phyloP scores from a whole-genome alignment of 2,888 invertebrate species.

The Embidobia sp. region DNA sequence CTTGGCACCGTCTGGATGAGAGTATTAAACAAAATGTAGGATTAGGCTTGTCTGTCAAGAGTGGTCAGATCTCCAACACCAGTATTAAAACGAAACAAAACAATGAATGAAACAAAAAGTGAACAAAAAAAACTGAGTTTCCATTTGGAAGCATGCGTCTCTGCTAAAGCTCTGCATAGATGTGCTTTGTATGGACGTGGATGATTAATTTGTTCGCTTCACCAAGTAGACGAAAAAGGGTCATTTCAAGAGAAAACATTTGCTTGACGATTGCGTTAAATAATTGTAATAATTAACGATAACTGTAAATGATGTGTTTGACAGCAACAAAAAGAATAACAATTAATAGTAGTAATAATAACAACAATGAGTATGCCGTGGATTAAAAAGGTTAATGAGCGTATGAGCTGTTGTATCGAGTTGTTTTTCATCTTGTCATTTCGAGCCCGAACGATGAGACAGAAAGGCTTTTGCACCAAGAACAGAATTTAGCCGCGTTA shows the following conservation, averaged over 20 bases:
- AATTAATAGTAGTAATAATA: conserved; percentile 30
- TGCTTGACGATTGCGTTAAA: no score
- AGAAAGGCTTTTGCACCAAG: no score
- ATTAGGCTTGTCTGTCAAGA: conserved; percentile 70
- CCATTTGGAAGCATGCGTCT: conserved; percentile 33
- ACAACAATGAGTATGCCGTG: conserved; percentile 7
- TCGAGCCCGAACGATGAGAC: no score
- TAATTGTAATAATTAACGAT: no score
- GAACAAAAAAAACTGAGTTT: not conserved
- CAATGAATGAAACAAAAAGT: not conserved
- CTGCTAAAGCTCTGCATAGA: conserved; percentile 31
- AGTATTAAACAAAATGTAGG: not conserved
- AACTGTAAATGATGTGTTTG: not conserved
- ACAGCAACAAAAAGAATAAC: conserved; percentile 11
- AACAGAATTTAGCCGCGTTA: no score
- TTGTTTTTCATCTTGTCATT: no score
- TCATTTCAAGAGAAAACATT: no score
- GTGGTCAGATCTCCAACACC: conserved; percentile 80
- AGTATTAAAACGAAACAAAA: conserved; percentile 62
- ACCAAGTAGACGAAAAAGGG: conserved; percentile 3
- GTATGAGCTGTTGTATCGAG: not conserved
- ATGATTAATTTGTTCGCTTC: conserved; percentile 31
- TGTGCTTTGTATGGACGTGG: conserved; percentile 31
- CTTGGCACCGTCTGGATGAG: not conserved
- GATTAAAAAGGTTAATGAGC: conserved; percentile 35